Percentiles rank a stretch among this genome's conserved stretches.
These are phyloP conservation scores for Corvus moneduloides DNA, from an alignment of 2,113 vertebrate genomes.

Conservation along the genomic window DNA sequence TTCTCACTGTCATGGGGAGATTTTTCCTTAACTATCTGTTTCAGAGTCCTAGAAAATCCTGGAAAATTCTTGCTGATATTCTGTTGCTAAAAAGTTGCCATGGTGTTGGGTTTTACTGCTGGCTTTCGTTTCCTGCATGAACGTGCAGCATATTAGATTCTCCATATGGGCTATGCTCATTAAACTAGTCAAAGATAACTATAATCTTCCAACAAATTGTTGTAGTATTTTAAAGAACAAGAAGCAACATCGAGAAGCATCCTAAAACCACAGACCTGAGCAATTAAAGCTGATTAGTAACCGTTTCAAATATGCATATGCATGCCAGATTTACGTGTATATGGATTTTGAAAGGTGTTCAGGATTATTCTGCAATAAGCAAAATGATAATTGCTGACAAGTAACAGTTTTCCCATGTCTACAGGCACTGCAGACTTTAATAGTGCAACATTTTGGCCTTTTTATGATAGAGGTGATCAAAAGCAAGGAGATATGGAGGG, in stretches of 20 bases:
- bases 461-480: not conserved
- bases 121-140: not conserved
- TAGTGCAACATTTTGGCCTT: not conserved
- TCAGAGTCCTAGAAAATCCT: not conserved
- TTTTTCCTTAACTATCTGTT: not conserved
- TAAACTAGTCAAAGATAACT: not conserved
- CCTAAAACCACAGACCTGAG: not conserved
- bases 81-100: slow-evolving; percentile 1
- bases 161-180: not conserved
- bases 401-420: not conserved
- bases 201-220: not conserved
- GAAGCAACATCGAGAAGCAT: not conserved
- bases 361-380: not conserved
- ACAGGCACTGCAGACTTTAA: not conserved
- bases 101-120: not conserved
- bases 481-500: not conserved
- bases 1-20: not conserved
- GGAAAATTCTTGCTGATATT: not conserved
- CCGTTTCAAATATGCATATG: not conserved
- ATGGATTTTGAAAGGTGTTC: not conserved
- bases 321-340: not conserved
- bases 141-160: not conserved
- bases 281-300: not conserved
- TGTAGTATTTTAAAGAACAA: not conserved
- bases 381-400: not conserved